These are phyloP conservation scores for Meloidogyne exigua DNA, from an alignment of 1,140 invertebrate species.

Conservation along the genomic window DNA sequence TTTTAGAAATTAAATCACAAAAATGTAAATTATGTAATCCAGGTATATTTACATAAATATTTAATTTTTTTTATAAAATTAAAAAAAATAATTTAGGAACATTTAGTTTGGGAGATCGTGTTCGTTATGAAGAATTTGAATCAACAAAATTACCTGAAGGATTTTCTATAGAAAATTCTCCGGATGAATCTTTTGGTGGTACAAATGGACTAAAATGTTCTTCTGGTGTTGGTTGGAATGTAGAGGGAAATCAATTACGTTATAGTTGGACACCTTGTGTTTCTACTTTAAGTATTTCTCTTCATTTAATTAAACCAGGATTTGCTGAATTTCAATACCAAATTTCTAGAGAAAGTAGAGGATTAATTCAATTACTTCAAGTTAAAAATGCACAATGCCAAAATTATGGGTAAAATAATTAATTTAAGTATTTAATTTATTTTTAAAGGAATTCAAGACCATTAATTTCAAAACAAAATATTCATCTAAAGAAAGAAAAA, in stretches of 20 bases:
- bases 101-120: slow-evolving; percentile 58
- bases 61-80: no score
- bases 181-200: slow-evolving; percentile 25
- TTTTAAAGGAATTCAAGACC: not conserved
- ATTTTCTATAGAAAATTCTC: slow-evolving; percentile 37
- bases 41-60: slow-evolving; percentile 34
- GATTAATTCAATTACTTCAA: slow-evolving; percentile 42
- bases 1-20: slow-evolving; percentile 56
- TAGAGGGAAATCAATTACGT: slow-evolving; percentile 53
- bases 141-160: slow-evolving; percentile 47
- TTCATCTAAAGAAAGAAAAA: not conserved
- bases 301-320: slow-evolving; percentile 50
- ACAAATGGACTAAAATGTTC: not conserved
- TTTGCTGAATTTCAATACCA: slow-evolving; percentile 54
- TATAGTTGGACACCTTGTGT: slow-evolving; percentile 58
- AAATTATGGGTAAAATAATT: slow-evolving; percentile 39
- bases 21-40: slow-evolving; percentile 51
- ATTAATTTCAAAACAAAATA: not conserved
- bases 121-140: slow-evolving; percentile 58
- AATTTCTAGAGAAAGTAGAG: slow-evolving; percentile 54
- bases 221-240: slow-evolving; percentile 55
- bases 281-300: slow-evolving; percentile 53
- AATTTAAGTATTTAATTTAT: not conserved
- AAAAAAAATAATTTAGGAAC: slow-evolving; percentile 35
- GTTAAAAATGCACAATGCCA: slow-evolving; percentile 62